Evolutionary conservation across 2,888 invertebrate genomes (phyloP).

Genomic region (Mimumesa dahlbomi): DNA sequence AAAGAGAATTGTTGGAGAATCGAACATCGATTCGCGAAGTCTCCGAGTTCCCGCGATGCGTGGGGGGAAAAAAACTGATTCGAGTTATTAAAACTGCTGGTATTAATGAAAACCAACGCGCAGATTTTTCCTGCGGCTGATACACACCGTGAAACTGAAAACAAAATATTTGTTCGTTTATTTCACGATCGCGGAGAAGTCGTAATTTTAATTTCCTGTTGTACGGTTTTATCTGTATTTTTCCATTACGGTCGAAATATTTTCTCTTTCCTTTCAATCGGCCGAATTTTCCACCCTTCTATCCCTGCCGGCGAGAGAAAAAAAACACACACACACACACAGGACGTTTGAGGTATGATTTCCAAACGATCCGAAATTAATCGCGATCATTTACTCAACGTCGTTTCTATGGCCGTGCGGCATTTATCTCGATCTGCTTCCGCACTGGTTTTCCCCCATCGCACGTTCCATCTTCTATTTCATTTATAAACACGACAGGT

Average conservation of each 20-base stretch:
- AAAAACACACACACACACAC: neutral
- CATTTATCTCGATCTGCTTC: slow-evolving; percentile 9
- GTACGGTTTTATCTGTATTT: too few relatives aligned
- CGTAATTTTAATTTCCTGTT: too few relatives aligned
- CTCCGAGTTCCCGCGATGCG: neutral
- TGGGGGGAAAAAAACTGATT: neutral
- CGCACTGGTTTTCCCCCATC: neutral
- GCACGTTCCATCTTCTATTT: slow-evolving; percentile 3
- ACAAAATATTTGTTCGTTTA: too few relatives aligned
- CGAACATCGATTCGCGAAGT: neutral
- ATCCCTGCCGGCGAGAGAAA: neutral
- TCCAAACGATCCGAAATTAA: neutral
- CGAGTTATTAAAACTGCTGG: neutral
- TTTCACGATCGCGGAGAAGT: too few relatives aligned
- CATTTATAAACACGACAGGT: neutral
- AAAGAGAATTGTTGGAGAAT: too few relatives aligned
- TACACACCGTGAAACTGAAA: too few relatives aligned
- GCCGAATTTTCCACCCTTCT: neutral
- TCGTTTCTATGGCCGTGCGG: neutral
- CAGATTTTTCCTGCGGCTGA: too few relatives aligned
- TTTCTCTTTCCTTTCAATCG: neutral
- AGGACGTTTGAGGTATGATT: neutral
- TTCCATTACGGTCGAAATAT: too few relatives aligned
- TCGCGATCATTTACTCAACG: neutral
- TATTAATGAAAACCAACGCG: neutral